phyloP scores from a whole-genome alignment of 2,797 vertebrate species.

The Enteromius unitaeniatus region DNA sequence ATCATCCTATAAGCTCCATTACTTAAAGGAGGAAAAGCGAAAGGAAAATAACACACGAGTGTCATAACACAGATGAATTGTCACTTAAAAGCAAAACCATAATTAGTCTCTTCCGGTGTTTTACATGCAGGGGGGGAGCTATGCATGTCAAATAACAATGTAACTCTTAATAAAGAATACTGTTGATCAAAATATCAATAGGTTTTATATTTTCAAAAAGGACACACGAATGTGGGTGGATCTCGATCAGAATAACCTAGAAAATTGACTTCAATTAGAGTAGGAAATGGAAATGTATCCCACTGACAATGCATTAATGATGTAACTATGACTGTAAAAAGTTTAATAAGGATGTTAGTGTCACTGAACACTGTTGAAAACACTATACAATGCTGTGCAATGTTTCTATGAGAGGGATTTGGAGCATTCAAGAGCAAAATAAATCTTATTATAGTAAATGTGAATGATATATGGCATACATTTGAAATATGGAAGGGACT shows the following conservation, averaged over 20 bases:
- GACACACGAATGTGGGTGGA: neutral
- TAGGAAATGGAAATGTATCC: neutral
- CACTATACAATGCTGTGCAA: constrained; percentile 13
- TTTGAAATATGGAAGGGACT: constrained; percentile 8
- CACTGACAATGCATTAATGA: constrained; percentile 1
- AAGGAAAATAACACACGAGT: neutral
- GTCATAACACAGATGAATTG: too few species aligned
- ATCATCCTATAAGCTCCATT: neutral
- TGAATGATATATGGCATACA: neutral
- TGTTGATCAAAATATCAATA: neutral
- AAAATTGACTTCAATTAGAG: neutral
- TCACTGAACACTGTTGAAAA: neutral
- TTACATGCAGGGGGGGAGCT: neutral
- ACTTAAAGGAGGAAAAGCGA: neutral
- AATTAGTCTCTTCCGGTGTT: neutral
- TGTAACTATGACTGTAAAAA: neutral
- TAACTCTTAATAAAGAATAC: neutral
- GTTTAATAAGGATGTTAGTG: constrained; percentile 1
- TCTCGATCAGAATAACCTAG: neutral
- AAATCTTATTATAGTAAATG: neutral
- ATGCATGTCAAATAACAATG: neutral
- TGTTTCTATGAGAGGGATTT: neutral
- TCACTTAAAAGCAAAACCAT: too few species aligned
- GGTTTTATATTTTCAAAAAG: neutral
- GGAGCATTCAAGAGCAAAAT: neutral